A percentile compares a stretch with the other conserved stretches of the same genome.
Conservation (phyloP, 2,113 vertebrate species). For the Oceanites oceanicus region DNA sequence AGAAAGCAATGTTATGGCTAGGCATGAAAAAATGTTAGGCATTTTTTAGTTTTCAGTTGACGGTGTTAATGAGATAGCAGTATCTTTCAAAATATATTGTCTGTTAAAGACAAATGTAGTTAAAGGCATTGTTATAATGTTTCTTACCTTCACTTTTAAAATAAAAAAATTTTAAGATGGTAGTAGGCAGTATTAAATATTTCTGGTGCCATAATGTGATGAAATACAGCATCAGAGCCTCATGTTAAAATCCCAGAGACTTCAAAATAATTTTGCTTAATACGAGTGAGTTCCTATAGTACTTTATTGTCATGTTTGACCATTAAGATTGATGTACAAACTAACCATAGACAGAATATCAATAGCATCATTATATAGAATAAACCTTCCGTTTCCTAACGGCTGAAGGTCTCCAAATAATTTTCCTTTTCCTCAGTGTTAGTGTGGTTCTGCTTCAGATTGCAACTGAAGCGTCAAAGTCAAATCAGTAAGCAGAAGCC, state of each 20-base stretch:
- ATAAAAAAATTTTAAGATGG: background rate
- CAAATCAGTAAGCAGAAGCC: background rate
- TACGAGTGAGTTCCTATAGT: background rate
- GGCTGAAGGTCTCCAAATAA: background rate
- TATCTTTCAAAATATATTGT: background rate
- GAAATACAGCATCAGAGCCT: background rate
- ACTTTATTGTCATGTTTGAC: background rate
- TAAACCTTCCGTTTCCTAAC: background rate
- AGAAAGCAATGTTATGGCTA: background rate
- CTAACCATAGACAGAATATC: background rate
- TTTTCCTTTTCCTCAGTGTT: background rate
- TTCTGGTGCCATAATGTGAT: background rate
- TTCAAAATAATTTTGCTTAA: background rate
- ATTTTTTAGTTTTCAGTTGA: background rate
- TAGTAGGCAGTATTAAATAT: background rate
- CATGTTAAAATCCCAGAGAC: background rate
- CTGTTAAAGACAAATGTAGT: background rate
- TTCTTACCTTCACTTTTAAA: background rate
- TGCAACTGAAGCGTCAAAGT: background rate
- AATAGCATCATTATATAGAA: background rate
- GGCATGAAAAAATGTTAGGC: background rate
- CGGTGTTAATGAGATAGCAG: background rate
- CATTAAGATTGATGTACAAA: background rate
- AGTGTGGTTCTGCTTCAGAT: background rate
- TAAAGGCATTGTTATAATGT: background rate